These are phyloP conservation scores for Malacosoma neustria DNA, from an alignment of 2,888 invertebrate genomes.

Conservation along the genomic window DNA sequence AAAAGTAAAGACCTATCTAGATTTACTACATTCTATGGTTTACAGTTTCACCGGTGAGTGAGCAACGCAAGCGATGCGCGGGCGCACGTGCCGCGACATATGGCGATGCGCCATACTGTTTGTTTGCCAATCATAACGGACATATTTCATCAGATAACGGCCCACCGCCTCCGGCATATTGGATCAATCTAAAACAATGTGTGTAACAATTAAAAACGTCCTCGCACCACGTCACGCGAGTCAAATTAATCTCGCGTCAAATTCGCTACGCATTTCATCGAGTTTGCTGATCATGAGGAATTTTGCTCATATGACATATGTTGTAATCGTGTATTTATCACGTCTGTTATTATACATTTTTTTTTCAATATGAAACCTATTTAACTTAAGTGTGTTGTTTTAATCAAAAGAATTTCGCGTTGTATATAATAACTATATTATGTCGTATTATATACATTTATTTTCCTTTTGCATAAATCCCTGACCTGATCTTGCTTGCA, in stretches of 20 bases:
- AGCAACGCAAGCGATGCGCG: conserved; percentile 61
- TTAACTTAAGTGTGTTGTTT: no score
- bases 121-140: conserved; percentile 75
- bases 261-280: conserved; percentile 49
- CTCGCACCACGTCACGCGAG: conserved; percentile 23
- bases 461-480: no score
- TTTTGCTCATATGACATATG: background rate
- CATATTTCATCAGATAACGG: conserved; percentile 75
- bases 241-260: conserved; percentile 23
- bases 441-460: no score
- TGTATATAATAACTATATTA: no score
- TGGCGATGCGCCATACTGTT: conserved; percentile 71
- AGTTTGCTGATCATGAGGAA: conserved; percentile 10
- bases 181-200: conserved; percentile 66
- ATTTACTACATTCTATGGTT: conserved; percentile 6
- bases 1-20: no score
- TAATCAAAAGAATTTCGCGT: no score
- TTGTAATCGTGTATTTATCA: background rate
- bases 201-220: conserved; percentile 58
- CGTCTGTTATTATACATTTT: no score
- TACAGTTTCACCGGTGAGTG: conserved; percentile 65
- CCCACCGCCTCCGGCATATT: conserved; percentile 57
- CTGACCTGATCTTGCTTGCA: no score
- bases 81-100: conserved; percentile 72
- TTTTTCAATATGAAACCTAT: no score